Evolutionary conservation across 2,888 invertebrate species (phyloP).

Genomic region (Lydus trimaculatus): DNA sequence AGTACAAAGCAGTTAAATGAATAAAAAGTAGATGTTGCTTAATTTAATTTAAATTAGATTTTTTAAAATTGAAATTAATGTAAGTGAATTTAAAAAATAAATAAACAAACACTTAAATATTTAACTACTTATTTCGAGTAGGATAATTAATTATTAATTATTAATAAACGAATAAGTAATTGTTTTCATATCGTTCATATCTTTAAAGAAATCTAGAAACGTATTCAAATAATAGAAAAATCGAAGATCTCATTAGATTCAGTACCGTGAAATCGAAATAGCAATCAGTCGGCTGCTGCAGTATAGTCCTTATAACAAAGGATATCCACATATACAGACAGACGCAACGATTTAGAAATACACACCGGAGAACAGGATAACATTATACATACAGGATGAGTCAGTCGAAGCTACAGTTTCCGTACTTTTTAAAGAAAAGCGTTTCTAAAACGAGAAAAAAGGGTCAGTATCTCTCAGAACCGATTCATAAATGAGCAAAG

Average conservation of each 20-base stretch:
- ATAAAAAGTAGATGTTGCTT: slow-evolving; percentile 12
- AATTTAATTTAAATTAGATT: slow-evolving; percentile 18
- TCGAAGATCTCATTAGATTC: not conserved
- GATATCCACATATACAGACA: not conserved
- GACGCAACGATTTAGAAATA: not conserved
- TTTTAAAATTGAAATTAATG: slow-evolving; percentile 3
- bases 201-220: too few relatives aligned
- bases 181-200: too few relatives aligned
- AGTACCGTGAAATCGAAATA: not conserved
- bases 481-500: too few relatives aligned
- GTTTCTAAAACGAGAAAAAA: too few relatives aligned
- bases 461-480: too few relatives aligned
- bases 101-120: not conserved
- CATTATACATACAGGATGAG: too few relatives aligned
- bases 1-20: slow-evolving; percentile 26
- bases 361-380: not conserved
- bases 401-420: too few relatives aligned
- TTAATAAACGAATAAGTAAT: too few relatives aligned
- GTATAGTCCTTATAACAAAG: not conserved
- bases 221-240: not conserved
- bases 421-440: too few relatives aligned
- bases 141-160: too few relatives aligned
- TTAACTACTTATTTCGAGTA: not conserved
- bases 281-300: slow-evolving; percentile 27
- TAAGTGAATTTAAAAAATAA: not conserved